Evolutionary conservation across 2,888 invertebrate species (phyloP).

Genomic region (Hartigia nigra): DNA sequence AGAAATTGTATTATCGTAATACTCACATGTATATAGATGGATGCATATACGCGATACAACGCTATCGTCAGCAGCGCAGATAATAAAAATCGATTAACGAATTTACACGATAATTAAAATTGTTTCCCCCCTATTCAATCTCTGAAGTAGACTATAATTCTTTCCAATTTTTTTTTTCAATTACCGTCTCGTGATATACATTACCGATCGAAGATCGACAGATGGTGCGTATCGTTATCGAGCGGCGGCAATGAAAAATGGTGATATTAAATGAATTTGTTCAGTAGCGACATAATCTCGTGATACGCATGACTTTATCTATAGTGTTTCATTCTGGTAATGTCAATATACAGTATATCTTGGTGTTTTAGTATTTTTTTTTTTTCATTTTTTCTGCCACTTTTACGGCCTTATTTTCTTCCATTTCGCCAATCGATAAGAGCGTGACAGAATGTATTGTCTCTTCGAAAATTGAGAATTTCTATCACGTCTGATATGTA

Average conservation of each 20-base stretch:
- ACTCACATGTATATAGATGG: too few relatives aligned
- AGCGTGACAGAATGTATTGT: not conserved
- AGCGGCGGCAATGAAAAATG: not conserved
- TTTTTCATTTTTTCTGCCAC: not conserved
- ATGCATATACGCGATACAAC: not conserved
- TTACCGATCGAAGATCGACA: not conserved
- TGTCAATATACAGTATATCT: not conserved
- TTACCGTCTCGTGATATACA: not conserved
- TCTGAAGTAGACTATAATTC: not conserved
- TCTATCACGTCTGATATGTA: not conserved
- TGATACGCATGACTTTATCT: not conserved
- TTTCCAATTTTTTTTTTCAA: not conserved
- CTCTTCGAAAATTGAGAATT: not conserved
- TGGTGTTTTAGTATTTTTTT: not conserved
- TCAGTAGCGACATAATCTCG: not conserved
- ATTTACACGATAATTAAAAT: not conserved
- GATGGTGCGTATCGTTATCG: not conserved
- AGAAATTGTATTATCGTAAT: not conserved
- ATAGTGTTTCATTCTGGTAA: not conserved
- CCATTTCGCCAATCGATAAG: not conserved
- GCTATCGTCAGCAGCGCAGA: not conserved
- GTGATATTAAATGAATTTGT: not conserved
- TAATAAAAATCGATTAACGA: too few relatives aligned
- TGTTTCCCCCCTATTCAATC: not conserved
- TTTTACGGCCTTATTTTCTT: not conserved